Conservation (phyloP, 2,888 invertebrate species). For the Eilema depressum region DNA sequence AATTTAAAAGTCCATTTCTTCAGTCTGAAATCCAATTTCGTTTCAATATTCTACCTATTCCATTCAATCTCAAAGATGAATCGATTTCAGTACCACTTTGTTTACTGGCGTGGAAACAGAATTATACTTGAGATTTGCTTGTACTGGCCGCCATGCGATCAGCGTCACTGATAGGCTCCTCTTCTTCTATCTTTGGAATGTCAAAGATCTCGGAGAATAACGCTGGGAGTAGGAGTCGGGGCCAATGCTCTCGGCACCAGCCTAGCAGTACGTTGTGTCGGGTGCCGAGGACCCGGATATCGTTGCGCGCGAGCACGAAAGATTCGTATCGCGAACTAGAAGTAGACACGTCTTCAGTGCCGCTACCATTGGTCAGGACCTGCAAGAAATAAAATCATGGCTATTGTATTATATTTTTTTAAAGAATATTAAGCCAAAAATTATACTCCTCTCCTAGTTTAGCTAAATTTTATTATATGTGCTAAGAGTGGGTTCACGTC, state of each 20-base stretch:
- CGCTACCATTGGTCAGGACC: slow-evolving; percentile 24
- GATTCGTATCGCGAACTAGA: slow-evolving; percentile 63
- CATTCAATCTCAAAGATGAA: too few relatives aligned
- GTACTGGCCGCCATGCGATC: slow-evolving; percentile 38
- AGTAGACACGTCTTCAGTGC: slow-evolving; percentile 17
- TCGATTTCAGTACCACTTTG: neutral
- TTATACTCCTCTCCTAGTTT: neutral
- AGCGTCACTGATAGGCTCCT: slow-evolving; percentile 44
- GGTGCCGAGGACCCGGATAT: slow-evolving; percentile 92
- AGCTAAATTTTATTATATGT: too few relatives aligned
- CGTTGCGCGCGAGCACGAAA: slow-evolving; percentile 80
- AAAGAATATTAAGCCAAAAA: neutral
- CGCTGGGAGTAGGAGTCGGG: slow-evolving; percentile 94
- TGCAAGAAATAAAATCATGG: slow-evolving; percentile 6
- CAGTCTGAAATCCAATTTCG: neutral
- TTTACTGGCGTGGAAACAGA: neutral
- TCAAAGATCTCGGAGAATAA: slow-evolving; percentile 99
- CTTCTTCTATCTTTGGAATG: slow-evolving; percentile 90
- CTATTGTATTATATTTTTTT: neutral
- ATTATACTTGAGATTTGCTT: slow-evolving; percentile 8
- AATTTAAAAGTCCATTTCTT: slow-evolving; percentile 1
- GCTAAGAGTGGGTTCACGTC: too few relatives aligned
- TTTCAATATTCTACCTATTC: neutral
- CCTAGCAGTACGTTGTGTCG: slow-evolving; percentile 94
- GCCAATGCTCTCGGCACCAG: slow-evolving; percentile 97